Evolutionary conservation across 1,140 invertebrate genomes (phyloP).

Genomic region (Ganaspis sp.): DNA sequence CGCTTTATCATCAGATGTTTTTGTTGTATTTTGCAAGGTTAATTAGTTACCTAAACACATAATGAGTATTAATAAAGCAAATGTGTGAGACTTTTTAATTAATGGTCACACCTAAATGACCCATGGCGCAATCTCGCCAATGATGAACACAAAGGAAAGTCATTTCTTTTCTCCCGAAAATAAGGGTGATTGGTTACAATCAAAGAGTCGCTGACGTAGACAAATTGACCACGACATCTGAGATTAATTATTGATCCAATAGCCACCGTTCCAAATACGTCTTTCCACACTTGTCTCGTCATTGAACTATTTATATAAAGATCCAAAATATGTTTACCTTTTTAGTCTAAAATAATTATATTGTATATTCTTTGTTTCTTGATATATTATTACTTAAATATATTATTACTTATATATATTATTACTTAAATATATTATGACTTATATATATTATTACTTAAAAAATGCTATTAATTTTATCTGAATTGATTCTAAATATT

Average conservation of each 20-base stretch:
- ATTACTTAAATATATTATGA: too few relatives aligned
- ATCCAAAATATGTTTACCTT: not conserved
- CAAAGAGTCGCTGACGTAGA: constrained; percentile 29
- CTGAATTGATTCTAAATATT: too few relatives aligned
- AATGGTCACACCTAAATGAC: not conserved
- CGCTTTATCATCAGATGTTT: too few relatives aligned
- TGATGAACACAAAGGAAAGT: not conserved
- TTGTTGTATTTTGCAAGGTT: too few relatives aligned
- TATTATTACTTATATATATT: too few relatives aligned
- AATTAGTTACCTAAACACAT: too few relatives aligned
- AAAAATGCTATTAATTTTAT: too few relatives aligned
- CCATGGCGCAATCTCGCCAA: not conserved
- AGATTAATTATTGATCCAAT: constrained; percentile 38
- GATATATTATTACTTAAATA: too few relatives aligned
- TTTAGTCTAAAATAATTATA: not conserved
- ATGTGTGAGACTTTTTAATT: too few relatives aligned
- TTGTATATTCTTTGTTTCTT: too few relatives aligned
- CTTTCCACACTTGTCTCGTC: constrained; percentile 18
- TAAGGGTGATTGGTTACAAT: not conserved
- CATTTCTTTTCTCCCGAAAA: not conserved
- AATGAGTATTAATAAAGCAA: too few relatives aligned
- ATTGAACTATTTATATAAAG: constrained; percentile 4
- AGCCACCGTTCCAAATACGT: not conserved
- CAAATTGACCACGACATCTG: constrained; percentile 27
- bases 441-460: too few relatives aligned